Conservation (phyloP, 2,113 vertebrate species). For the Reinhardtius hippoglossoides region DNA sequence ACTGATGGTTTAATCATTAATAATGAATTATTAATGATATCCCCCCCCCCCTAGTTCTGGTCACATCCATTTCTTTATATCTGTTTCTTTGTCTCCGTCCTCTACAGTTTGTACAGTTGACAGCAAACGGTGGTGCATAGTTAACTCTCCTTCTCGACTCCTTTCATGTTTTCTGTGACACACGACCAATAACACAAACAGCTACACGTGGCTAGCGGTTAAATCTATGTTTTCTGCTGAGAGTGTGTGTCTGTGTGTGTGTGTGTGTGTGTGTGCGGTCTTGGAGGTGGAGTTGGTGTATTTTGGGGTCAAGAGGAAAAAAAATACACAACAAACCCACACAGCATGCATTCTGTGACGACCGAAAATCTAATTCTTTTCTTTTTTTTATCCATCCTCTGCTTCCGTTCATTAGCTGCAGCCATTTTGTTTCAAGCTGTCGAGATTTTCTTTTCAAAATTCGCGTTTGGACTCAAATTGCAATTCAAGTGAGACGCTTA, state of each 20-base stretch:
- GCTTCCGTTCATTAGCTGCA: neutral
- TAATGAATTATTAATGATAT: no score
- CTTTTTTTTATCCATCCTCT: neutral
- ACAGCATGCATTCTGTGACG: conserved; percentile 69
- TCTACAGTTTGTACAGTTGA: neutral
- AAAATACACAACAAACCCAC: neutral
- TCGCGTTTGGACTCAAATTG: conserved; percentile 3
- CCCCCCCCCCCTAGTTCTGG: conserved; percentile 2
- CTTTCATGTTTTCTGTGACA: conserved; percentile 1
- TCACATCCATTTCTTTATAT: conserved; percentile 27
- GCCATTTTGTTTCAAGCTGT: conserved; percentile 1
- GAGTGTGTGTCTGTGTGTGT: conserved; percentile 2
- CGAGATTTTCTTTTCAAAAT: neutral
- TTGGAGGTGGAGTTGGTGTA: conserved; percentile 62
- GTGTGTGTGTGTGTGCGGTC: conserved; percentile 21
- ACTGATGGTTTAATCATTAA: no score
- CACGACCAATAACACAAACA: conserved; percentile 13
- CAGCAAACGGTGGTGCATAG: conserved; percentile 1
- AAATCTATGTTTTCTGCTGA: conserved; percentile 29
- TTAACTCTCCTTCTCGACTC: neutral
- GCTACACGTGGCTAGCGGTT: neutral
- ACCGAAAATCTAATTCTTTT: neutral
- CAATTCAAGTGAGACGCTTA: neutral
- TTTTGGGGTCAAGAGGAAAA: conserved; percentile 67
- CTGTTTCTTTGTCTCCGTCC: neutral